phyloP scores from a whole-genome alignment of 2,113 vertebrate genomes.

The Zosterops japonicus region DNA sequence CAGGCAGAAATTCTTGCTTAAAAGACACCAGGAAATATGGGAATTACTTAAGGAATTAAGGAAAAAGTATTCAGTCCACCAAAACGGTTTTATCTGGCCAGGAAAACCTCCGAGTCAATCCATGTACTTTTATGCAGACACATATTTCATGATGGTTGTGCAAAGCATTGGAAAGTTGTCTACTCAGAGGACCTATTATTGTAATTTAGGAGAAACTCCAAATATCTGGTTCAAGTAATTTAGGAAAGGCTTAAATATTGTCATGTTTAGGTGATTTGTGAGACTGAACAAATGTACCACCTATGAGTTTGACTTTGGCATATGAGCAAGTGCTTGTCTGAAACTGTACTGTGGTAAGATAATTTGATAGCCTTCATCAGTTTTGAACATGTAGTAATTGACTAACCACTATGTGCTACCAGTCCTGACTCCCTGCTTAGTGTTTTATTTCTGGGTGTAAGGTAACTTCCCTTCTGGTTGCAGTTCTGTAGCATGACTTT shows the following conservation, averaged over 20 bases:
- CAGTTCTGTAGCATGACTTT: not conserved
- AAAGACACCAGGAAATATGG: fast-evolving
- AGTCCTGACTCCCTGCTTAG: not conserved
- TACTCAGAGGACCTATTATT: not conserved
- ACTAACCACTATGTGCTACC: not conserved
- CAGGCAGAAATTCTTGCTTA: not conserved
- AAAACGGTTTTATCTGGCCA: not conserved
- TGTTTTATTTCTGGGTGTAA: not conserved
- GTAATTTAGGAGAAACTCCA: not conserved
- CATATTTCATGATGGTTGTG: not conserved
- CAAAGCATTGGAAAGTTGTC: not conserved
- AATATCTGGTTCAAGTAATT: not conserved
- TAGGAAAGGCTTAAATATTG: not conserved
- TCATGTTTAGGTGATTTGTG: not conserved
- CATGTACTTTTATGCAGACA: not conserved
- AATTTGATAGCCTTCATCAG: not conserved
- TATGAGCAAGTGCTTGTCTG: not conserved
- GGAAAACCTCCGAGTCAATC: not conserved
- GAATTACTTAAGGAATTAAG: not conserved
- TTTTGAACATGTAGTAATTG: not conserved
- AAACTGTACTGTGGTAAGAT: not conserved
- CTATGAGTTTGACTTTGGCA: not conserved
- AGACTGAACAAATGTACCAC: not conserved
- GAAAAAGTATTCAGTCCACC: not conserved
- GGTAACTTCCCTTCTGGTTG: not conserved